Evolutionary conservation across 2,797 vertebrate genomes (phyloP).

Genomic region (Ptychobarbus kaznakovi): DNA sequence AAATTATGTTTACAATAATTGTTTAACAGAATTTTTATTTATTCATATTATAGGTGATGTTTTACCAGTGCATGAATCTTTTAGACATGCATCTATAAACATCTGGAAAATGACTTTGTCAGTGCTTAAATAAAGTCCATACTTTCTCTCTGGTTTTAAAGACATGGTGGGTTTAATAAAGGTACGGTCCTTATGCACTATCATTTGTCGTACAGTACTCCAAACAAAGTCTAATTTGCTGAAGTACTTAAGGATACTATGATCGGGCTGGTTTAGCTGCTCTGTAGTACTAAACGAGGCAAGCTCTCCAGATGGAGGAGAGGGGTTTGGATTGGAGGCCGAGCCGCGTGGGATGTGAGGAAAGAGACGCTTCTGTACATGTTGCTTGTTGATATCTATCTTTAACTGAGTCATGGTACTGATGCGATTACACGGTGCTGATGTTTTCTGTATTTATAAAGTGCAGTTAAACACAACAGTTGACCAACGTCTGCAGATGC

Average conservation of each 20-base stretch:
- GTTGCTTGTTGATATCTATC: constrained; percentile 20
- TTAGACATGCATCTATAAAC: background rate
- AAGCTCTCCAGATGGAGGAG: constrained; percentile 29
- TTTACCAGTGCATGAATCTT: background rate
- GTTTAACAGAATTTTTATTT: background rate
- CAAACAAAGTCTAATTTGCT: background rate
- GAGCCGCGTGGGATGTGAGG: constrained; percentile 14
- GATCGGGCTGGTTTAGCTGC: background rate
- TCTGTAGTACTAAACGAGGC: background rate
- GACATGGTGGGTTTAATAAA: background rate
- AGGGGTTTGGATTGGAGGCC: background rate
- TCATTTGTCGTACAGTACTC: background rate
- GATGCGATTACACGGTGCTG: background rate
- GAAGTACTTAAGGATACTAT: background rate
- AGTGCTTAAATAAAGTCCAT: background rate
- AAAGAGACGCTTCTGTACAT: constrained; percentile 20
- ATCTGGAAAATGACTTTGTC: too few species aligned
- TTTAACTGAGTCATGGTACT: background rate
- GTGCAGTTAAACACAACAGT: background rate
- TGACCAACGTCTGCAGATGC: too few species aligned
- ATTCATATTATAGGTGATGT: background rate
- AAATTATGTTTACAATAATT: background rate
- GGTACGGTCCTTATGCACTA: background rate
- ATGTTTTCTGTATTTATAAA: background rate
- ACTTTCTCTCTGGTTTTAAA: background rate